Percentiles rank a stretch among this genome's conserved stretches.
phyloP scores from a whole-genome alignment of 2,888 invertebrate genomes.

The Agonopterix subpropinquella region DNA sequence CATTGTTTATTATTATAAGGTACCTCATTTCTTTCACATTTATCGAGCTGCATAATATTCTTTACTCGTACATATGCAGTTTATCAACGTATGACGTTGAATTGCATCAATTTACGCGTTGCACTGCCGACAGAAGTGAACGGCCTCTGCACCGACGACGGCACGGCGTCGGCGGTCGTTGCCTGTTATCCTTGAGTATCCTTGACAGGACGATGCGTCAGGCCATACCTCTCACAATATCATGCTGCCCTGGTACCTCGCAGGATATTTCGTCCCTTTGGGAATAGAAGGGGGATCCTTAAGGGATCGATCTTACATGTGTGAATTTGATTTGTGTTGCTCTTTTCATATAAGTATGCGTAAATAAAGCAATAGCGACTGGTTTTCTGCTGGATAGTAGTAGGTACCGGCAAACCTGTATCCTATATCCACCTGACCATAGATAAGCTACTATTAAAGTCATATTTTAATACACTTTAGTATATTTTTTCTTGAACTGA shows the following conservation, averaged over 20 bases:
- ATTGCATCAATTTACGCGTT: constrained; percentile 11
- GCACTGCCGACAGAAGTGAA: constrained; percentile 33
- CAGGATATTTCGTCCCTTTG: constrained; percentile 78
- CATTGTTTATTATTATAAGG: not conserved
- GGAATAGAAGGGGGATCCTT: constrained; percentile 57
- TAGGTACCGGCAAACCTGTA: too few species aligned
- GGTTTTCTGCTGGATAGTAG: too few species aligned
- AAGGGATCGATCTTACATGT: constrained; percentile 28
- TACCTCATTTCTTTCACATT: not conserved
- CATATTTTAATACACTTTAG: too few species aligned
- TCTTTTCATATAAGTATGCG: too few species aligned
- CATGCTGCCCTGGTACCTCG: constrained; percentile 65
- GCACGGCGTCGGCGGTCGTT: constrained; percentile 39
- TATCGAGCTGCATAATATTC: not conserved
- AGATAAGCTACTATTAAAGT: too few species aligned
- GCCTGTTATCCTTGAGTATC: constrained; percentile 68
- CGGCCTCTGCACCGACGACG: constrained; percentile 28
- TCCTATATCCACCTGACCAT: too few species aligned
- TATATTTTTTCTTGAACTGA: too few species aligned
- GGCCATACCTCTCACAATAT: constrained; percentile 38
- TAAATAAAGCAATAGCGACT: too few species aligned
- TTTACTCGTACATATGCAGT: constrained; percentile 1
- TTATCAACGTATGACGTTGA: constrained; percentile 17
- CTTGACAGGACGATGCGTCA: constrained; percentile 64
- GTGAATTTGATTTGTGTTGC: too few species aligned